Evolutionary conservation across 92 coral and sea anemone genomes (phyloP).

Genomic region (Porites rus): DNA sequence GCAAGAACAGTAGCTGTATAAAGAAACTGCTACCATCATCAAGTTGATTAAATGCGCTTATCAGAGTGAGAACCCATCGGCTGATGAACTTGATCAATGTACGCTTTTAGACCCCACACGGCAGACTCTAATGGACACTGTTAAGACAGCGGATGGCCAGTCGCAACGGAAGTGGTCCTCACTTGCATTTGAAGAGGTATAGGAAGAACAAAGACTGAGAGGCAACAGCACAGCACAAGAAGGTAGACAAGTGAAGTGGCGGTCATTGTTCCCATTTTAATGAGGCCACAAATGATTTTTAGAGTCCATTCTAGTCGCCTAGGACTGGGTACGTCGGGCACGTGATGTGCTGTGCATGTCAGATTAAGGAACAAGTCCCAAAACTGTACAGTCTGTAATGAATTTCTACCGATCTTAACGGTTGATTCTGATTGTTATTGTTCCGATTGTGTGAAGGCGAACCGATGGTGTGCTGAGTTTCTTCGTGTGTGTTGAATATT

Average conservation of each 20-base stretch:
- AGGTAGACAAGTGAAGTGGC: neutral
- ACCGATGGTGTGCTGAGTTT: conserved; percentile 15
- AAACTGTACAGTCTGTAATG: conserved; percentile 47
- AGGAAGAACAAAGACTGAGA: conserved; percentile 24
- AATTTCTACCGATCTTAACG: conserved; percentile 21
- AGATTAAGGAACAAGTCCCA: conserved; percentile 54
- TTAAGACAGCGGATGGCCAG: conserved; percentile 35
- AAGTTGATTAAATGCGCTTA: conserved; percentile 13
- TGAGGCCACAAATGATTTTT: conserved; percentile 61
- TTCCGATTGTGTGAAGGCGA: conserved; percentile 9
- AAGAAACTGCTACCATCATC: conserved; percentile 29
- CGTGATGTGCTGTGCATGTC: conserved; percentile 43
- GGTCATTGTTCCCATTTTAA: conserved; percentile 45
- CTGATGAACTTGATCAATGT: conserved; percentile 9
- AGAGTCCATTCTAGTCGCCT: conserved; percentile 58
- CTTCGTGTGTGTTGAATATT: too few relatives aligned
- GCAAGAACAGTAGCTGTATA: conserved; percentile 16
- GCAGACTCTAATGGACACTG: neutral
- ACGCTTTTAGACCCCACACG: conserved; percentile 17
- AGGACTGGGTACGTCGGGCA: conserved; percentile 55
- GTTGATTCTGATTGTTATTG: too few relatives aligned
- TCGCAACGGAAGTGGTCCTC: conserved; percentile 19
- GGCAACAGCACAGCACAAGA: conserved; percentile 26
- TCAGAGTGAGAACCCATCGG: conserved; percentile 15
- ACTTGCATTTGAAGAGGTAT: neutral